phyloP scores from a whole-genome alignment of 2,888 invertebrate species.

The Enoplolaimus lenunculus region DNA sequence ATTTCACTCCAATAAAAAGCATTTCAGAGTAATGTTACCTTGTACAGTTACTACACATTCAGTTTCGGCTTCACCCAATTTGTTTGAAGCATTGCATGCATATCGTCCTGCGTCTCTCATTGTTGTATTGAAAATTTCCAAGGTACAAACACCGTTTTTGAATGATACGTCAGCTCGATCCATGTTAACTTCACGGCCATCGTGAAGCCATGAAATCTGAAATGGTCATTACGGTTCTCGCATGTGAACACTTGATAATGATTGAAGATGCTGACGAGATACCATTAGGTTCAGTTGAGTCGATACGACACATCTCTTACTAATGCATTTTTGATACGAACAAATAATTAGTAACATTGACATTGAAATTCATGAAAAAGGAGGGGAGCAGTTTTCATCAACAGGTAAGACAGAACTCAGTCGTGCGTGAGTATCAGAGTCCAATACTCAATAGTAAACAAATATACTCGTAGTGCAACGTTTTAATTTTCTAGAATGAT shows the following conservation, averaged over 20 bases:
- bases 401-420: background rate
- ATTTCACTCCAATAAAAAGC: background rate
- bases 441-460: background rate
- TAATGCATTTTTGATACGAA: too few relatives aligned
- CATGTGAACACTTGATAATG: too few relatives aligned
- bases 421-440: background rate
- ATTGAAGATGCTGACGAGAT: too few relatives aligned
- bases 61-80: conserved; percentile 85
- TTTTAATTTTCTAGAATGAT: too few relatives aligned
- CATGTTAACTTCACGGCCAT: conserved; percentile 75
- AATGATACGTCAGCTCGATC: conserved; percentile 64
- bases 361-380: too few relatives aligned
- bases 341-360: too few relatives aligned
- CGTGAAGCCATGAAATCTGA: conserved; percentile 58
- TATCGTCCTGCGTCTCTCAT: conserved; percentile 86
- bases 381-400: too few relatives aligned
- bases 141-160: conserved; percentile 84
- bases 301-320: too few relatives aligned
- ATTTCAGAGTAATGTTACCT: too few relatives aligned
- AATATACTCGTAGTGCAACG: background rate
- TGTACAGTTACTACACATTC: conserved; percentile 87
- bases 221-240: conserved; percentile 24
- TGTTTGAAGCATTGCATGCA: conserved; percentile 77
- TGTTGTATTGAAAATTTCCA: conserved; percentile 87
- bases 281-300: too few relatives aligned